Evolutionary conservation across 2,113 vertebrate species (phyloP), one percentile per base, ranked within the genome.

Genomic region (Terrapene triunguis): DNA sequence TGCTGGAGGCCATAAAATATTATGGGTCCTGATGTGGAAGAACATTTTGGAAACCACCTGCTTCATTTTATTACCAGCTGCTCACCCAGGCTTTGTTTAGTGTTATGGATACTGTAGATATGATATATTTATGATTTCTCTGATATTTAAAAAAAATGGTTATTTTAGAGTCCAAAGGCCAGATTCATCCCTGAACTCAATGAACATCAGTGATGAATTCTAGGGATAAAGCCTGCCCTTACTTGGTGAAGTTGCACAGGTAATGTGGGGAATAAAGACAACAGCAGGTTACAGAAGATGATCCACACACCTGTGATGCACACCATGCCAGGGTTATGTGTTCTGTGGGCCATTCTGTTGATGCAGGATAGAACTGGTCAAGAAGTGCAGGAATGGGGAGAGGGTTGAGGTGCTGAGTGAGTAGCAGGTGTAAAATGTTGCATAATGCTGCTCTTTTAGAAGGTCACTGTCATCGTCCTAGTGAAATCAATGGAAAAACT

Each of bases 1-100:
- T 94, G 90, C 78, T 89, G 88, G 54, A 95, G 35, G 80, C 85
- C 62, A 79, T 90, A 95, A 95, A 93, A 32, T 88, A 93, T 96
- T 42, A 42, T 22, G n/a, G 22, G 72, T 38, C 10, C 21, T 44
- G 11, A 44, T 76, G n/a, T 44, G 44, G 72, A 69, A 69, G 8
- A 44, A 44, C 38, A 76, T 44, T 42, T 38, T 92, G 51, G 62
- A 96, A 91, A 84, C 55, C 47, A 92, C 42, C 51, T 80, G 54
- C 78, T 94, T 92, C 89, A 76, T 94, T 96, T 95, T 85, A 55
- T 74, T 86, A 82, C 81, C 47, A 88, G 5, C 89, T 78, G 89
- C 90, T 80, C 21, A 57, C n/a, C 59, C 50, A 80, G 16, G 83
- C 47, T 89, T 89, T 9, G n/a, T 87, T 94, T 93, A 90, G 90